Conservation (phyloP, 2,888 invertebrate genomes). For the Gryllus longicercus region DNA sequence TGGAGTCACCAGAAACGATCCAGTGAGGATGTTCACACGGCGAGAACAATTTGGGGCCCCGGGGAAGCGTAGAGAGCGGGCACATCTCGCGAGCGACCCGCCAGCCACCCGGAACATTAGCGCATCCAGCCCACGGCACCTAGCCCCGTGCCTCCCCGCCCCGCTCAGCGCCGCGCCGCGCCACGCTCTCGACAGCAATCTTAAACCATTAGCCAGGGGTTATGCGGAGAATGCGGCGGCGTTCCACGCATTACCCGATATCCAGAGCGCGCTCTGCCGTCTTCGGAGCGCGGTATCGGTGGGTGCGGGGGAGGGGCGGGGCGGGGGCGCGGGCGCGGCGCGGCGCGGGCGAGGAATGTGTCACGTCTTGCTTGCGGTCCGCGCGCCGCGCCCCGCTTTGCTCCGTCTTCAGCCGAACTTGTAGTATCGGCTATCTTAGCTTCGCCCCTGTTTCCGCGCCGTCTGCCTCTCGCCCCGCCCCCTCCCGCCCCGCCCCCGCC, state of each 20-base stretch:
- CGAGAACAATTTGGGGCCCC: no score
- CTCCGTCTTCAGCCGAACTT: neutral
- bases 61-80: no score
- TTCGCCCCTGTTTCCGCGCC: neutral
- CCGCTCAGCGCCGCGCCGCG: neutral
- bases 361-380: slow-evolving; percentile 8
- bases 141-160: no score
- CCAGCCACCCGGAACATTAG: no score
- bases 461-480: neutral
- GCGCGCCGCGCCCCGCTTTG: neutral
- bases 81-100: no score
- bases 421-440: neutral
- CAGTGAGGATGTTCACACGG: no score
- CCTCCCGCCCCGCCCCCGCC: neutral
- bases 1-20: no score
- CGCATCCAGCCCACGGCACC: no score
- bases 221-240: slow-evolving; percentile 17
- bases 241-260: slow-evolving; percentile 6
- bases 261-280: neutral
- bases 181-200: neutral
- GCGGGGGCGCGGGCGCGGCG: neutral
- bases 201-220: slow-evolving; percentile 17
- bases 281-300: neutral
- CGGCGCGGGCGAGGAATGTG: neutral
- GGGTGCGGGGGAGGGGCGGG: neutral